Evolutionary conservation across 1,140 invertebrate genomes (phyloP).

Genomic region (Tetragonula clypearis): DNA sequence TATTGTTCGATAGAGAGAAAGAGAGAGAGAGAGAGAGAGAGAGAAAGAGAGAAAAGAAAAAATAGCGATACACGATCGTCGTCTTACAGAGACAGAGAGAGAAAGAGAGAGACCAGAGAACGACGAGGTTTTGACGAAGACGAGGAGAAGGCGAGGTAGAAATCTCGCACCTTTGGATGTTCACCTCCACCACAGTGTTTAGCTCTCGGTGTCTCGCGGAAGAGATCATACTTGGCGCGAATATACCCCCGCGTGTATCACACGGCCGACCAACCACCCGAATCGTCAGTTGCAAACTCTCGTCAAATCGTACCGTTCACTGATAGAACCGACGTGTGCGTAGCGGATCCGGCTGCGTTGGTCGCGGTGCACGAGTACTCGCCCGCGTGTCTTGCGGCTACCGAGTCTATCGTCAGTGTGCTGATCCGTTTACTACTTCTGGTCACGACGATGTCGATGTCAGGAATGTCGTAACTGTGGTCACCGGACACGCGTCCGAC

Average conservation of each 20-base stretch:
- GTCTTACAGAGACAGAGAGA: not conserved
- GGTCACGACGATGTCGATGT: constrained; percentile 86
- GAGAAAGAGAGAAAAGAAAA: not conserved
- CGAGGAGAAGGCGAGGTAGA: not conserved
- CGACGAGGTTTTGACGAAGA: not conserved
- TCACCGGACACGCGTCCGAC: constrained; percentile 66
- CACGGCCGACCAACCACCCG: constrained; percentile 60
- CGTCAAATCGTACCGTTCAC: constrained; percentile 85
- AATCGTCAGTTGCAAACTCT: constrained; percentile 14
- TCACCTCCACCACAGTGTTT: constrained; percentile 17
- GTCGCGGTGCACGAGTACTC: constrained; percentile 88
- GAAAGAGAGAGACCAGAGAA: too few species aligned
- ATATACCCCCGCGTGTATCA: constrained; percentile 28
- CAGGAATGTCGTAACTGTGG: constrained; percentile 75
- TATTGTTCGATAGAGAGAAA: not conserved
- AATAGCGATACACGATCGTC: not conserved
- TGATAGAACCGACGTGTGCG: constrained; percentile 86
- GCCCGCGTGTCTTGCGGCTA: constrained; percentile 86
- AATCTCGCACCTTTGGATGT: not conserved
- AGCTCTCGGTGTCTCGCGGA: constrained; percentile 13
- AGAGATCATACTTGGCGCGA: not conserved
- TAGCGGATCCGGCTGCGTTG: constrained; percentile 85
- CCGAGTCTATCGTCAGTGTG: constrained; percentile 87
- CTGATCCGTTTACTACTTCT: constrained; percentile 87
- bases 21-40: too few species aligned